Evolutionary conservation across 1,140 invertebrate genomes (phyloP).

Genomic region (Mya arenaria): DNA sequence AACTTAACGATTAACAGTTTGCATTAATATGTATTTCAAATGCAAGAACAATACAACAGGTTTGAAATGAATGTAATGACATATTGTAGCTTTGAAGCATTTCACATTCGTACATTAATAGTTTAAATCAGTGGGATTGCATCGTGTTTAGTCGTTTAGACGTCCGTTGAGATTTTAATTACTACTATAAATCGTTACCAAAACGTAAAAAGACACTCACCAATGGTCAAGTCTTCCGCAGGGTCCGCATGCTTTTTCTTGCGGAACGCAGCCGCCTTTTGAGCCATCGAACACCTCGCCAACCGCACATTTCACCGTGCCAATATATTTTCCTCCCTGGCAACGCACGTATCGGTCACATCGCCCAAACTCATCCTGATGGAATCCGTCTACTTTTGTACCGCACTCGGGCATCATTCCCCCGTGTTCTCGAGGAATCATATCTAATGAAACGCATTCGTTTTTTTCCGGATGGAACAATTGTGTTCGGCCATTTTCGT

Average conservation of each 20-base stretch:
- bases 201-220: not conserved
- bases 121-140: no score
- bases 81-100: no score
- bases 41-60: no score
- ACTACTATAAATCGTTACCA: not conserved
- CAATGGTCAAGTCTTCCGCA: slow-evolving; percentile 4
- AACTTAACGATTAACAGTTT: no score
- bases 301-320: not conserved
- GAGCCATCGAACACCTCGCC: slow-evolving; percentile 28
- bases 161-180: no score
- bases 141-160: no score
- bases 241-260: slow-evolving; percentile 26
- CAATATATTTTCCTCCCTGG: slow-evolving; percentile 24
- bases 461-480: slow-evolving; percentile 25
- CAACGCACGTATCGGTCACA: slow-evolving; percentile 45
- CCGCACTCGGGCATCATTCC: slow-evolving; percentile 52
- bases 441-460: slow-evolving; percentile 40
- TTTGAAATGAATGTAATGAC: no score
- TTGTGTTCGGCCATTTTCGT: slow-evolving; percentile 15
- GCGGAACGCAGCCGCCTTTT: not conserved
- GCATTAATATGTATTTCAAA: no score
- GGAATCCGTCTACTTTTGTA: slow-evolving; percentile 34
- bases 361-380: slow-evolving; percentile 44
- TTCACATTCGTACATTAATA: no score
- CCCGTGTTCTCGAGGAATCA: slow-evolving; percentile 36